Evolutionary conservation across 1,140 invertebrate species (phyloP).

Genomic region (Caenorhabditis brenneri): DNA sequence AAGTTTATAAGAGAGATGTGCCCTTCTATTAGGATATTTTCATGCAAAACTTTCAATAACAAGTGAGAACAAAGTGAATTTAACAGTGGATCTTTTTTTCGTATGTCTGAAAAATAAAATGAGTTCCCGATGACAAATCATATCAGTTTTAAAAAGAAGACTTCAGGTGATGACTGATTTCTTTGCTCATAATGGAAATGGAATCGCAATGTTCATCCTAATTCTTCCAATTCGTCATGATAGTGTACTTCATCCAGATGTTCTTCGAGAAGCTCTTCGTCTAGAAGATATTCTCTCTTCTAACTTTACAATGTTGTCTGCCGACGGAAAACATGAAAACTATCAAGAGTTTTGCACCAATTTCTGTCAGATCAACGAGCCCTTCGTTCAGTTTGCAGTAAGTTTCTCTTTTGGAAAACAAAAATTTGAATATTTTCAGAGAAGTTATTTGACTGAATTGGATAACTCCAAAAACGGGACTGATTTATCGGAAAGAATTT

Average conservation of each 20-base stretch:
- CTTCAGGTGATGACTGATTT: slow-evolving; percentile 42
- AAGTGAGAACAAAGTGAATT: no score
- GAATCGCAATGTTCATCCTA: slow-evolving; percentile 34
- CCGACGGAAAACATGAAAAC: slow-evolving; percentile 46
- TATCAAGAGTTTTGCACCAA: slow-evolving; percentile 65
- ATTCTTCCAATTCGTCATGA: slow-evolving; percentile 34
- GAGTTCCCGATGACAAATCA: no score
- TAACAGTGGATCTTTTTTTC: no score
- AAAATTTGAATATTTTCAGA: slow-evolving; percentile 39
- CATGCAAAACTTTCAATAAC: no score
- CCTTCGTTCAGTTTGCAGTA: slow-evolving; percentile 59
- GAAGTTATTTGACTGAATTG: slow-evolving; percentile 44
- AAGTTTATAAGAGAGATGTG: background rate
- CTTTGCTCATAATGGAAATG: slow-evolving; percentile 45
- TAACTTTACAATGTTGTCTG: slow-evolving; percentile 64
- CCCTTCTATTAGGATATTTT: no score
- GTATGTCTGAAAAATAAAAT: no score
- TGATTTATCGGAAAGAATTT: slow-evolving; percentile 53
- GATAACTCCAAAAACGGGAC: slow-evolving; percentile 26
- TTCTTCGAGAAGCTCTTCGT: slow-evolving; percentile 55
- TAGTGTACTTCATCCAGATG: slow-evolving; percentile 36
- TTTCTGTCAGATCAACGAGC: slow-evolving; percentile 69
- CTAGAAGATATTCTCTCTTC: slow-evolving; percentile 59
- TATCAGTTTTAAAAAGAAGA: no score
- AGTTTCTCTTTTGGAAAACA: background rate